These are phyloP conservation scores for Plestiodon gilberti DNA, from an alignment of 2,113 vertebrate genomes.

Conservation along the genomic window DNA sequence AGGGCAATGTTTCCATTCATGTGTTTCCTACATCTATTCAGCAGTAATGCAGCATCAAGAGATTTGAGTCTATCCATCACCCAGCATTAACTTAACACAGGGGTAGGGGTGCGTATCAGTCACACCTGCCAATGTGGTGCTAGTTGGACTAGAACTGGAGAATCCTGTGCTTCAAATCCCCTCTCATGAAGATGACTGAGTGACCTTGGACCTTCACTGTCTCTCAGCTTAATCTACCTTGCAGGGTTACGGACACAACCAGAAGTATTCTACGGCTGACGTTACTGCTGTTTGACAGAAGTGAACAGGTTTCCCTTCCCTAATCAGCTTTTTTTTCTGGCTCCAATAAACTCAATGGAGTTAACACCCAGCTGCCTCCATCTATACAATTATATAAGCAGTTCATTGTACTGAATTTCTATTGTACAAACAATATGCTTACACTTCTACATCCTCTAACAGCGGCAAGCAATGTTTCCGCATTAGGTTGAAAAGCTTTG, in stretches of 20 bases:
- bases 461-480: neutral
- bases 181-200: no score
- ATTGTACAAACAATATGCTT: neutral
- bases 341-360: neutral
- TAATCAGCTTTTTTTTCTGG: neutral
- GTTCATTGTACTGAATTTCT: neutral
- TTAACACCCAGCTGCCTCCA: neutral
- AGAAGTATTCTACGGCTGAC: neutral
- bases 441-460: neutral
- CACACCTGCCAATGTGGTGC: no score
- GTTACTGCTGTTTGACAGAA: neutral
- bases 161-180: no score
- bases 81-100: no score
- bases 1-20: no score
- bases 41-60: neutral
- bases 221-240: no score
- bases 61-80: no score
- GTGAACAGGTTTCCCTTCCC: neutral
- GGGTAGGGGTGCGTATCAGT: no score
- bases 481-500: neutral
- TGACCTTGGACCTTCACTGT: no score
- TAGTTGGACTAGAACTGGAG: no score
- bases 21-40: no score
- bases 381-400: neutral
- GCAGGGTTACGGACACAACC: no score